These are phyloP conservation scores for Takifugu rubripes DNA, from an alignment of 2,797 vertebrate genomes.

Conservation along the genomic window DNA sequence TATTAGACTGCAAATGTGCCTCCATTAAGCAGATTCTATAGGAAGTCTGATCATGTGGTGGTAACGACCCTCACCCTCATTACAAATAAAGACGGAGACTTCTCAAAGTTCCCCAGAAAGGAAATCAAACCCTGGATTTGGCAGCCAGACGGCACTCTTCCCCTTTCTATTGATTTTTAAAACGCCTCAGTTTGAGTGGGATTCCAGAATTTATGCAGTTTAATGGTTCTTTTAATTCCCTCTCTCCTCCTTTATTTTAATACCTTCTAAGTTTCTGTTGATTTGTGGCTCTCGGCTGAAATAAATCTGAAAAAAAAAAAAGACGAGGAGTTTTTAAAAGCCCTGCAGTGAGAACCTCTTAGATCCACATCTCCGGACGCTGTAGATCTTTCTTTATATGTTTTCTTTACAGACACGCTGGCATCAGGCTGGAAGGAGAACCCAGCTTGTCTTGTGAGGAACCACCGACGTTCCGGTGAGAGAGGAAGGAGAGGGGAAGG, in stretches of 20 bases:
- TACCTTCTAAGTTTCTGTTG: constrained; percentile 33
- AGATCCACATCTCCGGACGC: too few species aligned
- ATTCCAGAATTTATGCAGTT: constrained; percentile 48
- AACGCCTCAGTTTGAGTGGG: constrained; percentile 58
- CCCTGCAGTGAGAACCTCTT: too few species aligned
- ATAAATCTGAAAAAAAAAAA: too few species aligned
- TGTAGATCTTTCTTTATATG: too few species aligned
- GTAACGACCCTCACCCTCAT: constrained; percentile 57
- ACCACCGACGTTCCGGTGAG: too few species aligned
- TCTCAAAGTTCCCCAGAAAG: constrained; percentile 62
- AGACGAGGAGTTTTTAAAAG: too few species aligned
- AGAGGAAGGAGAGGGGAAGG: too few species aligned
- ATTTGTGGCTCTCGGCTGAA: neutral
- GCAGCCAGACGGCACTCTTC: constrained; percentile 53
- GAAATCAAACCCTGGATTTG: constrained; percentile 55
- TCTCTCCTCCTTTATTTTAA: constrained; percentile 5
- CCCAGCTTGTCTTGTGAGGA: too few species aligned
- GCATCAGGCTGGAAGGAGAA: too few species aligned
- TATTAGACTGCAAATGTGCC: constrained; percentile 18
- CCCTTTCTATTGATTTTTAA: constrained; percentile 74
- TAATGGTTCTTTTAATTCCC: constrained; percentile 44
- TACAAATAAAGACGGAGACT: constrained; percentile 59
- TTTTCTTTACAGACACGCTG: too few species aligned
- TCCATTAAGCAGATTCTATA: constrained; percentile 40
- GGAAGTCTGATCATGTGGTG: constrained; percentile 51